phyloP scores from a whole-genome alignment of 2,113 vertebrate species.

The Urocolius indicus region DNA sequence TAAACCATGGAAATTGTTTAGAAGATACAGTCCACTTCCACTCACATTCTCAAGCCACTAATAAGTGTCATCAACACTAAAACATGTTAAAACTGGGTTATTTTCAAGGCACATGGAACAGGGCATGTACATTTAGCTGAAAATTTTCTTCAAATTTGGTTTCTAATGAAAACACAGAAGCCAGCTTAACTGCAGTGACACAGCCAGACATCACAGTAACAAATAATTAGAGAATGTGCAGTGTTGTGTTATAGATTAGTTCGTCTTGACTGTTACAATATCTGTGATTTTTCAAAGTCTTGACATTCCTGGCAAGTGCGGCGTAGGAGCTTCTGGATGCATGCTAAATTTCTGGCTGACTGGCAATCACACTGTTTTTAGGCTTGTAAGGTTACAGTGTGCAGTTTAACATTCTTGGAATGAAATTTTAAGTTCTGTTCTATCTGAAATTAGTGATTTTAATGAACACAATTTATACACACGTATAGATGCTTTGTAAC shows the following conservation, averaged over 20 bases:
- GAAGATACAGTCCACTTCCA: not conserved
- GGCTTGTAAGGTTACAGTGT: not conserved
- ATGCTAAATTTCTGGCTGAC: conserved; percentile 27
- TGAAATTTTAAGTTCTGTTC: not conserved
- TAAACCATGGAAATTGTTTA: not conserved
- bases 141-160: not conserved
- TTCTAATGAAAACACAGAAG: not conserved
- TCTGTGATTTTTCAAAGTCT: conserved; percentile 55
- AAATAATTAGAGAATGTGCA: not conserved
- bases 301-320: conserved; percentile 56
- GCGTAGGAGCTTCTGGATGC: conserved; percentile 53
- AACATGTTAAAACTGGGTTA: not conserved
- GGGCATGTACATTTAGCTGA: not conserved
- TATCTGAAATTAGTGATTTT: not conserved
- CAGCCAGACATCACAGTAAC: not conserved
- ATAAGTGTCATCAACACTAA: not conserved
- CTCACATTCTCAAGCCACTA: not conserved
- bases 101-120: not conserved
- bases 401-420: not conserved
- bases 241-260: conserved; percentile 32
- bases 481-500: not conserved
- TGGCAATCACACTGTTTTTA: conserved; percentile 27
- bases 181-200: not conserved
- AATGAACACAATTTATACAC: not conserved
- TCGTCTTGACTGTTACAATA: conserved; percentile 32